phyloP scores from a whole-genome alignment of 2,888 invertebrate genomes.

The Tetanocera ferruginea region DNA sequence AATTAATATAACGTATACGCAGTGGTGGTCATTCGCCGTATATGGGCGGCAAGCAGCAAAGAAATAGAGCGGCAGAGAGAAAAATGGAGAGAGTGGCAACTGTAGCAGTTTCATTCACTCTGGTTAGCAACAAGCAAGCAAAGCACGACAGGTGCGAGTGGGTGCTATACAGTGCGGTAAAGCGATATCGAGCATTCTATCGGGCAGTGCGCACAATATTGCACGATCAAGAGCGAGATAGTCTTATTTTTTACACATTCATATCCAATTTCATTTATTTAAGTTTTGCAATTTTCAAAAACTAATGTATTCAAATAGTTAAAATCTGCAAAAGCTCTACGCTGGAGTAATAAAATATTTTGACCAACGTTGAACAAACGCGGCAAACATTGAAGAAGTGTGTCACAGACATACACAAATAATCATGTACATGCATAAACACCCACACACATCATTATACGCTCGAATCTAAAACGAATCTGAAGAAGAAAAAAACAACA shows the following conservation, averaged over 20 bases:
- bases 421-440: not conserved
- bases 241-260: not conserved
- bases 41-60: constrained; percentile 13
- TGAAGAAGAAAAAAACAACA: too few species aligned
- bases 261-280: constrained; percentile 33
- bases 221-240: not conserved
- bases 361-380: not conserved
- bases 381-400: not conserved
- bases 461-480: too few species aligned
- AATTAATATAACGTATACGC: constrained; percentile 14
- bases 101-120: not conserved
- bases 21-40: constrained; percentile 25
- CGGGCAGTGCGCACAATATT: not conserved
- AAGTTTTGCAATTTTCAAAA: not conserved
- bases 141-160: constrained; percentile 3
- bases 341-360: not conserved
- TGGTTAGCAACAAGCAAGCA: not conserved
- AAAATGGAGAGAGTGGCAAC: constrained; percentile 6
- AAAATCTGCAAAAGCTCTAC: not conserved
- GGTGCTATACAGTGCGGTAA: not conserved
- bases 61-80: not conserved
- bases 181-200: too few species aligned
- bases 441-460: not conserved
- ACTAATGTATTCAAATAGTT: not conserved
- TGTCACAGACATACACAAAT: not conserved